Base-by-base conservation (phyloP, 2,113 vertebrate species). In the Tetraodon nigroviridis region DNA sequence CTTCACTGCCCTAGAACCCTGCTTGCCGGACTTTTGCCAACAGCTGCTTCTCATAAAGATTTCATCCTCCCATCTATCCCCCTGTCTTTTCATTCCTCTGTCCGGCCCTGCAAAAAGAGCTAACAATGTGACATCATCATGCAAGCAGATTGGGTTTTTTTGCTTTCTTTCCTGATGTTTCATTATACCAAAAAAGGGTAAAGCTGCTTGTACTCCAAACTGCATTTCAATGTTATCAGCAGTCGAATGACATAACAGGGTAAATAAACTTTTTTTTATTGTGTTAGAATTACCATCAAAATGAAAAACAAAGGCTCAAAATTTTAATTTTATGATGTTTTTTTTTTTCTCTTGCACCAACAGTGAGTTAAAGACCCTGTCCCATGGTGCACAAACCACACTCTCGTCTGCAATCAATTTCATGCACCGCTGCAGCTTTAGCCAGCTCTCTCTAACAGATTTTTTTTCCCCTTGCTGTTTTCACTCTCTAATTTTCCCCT, bases 31-130 rank as follows among this genome's bases (percentile, higher is more conserved):
- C 69, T 71, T 79, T 71, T 69, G 69, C 71, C 67, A 84, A 87
- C 90, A 91, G 89, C 89, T 90, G 90, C 75, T 88, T 89, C 85
- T 83, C 85, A 90, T 90, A 83, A 90, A 86, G 69, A 73, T 61
- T 76, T 76, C 76, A 67, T 70, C 81, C 80, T 69, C 67, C 55
- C 71, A 69, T 67, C 65, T 42, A 56, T 75, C 67, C 56, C 59
- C 11, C 29, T 27, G 57, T 66, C 24, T 58, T 63, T 73, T 50
- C 60, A 44, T 79, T 74, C 32, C 75, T 64, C 75, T 61, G 66
- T 82, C 69, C 64, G 75, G 63, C 77, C 75, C 79, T 53, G 76
- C 73, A 84, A 79, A 51, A 87, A 80, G 74, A 78, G 69, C 81
- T 67, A 73, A 80, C 58, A 20, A 67, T 63, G 84, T 90, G 87